Base-by-base conservation (phyloP, 2,888 invertebrate genomes). In the Drosophila acutilabella region DNA sequence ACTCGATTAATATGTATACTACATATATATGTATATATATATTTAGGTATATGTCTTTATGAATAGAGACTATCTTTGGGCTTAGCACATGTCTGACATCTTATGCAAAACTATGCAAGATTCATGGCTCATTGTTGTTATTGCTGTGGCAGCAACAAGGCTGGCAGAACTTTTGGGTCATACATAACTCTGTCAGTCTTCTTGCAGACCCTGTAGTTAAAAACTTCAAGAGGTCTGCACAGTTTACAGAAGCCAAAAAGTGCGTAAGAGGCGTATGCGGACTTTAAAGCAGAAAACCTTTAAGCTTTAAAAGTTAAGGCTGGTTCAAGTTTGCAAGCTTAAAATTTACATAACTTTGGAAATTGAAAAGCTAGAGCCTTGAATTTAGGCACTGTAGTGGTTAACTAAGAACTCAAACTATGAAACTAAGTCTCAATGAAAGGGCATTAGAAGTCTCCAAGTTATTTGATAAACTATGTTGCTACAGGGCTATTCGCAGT, bases 21-120 rank as follows among this genome's bases (percentile, higher is more conserved):
- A 53, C 26, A 10, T 47, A 4, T 38, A 47, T 33, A 13, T 41
- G 45, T 57, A 44, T 54, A 59, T 41, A 40, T 40, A 23, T 13
- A 56, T 57, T 4, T 36, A 7, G 26, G 30, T 30, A 20, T 14
- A 18, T 18, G n/a, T 7, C 26, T 30, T 30, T 36, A 45, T 58
- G 11, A 54, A 40, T 52, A 14, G 23, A 20, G 61, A 3, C 48
- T 33, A 53, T 5, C 36, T 11, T 13, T 11, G 36, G 3, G 13
- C 36, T 36, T 38, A 61, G 16, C 3, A 16, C 50, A 11, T 64
- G 41, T 47, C 71, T 58, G 67, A 74, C 79, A 74, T 70, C 87
- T 80, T 73, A 70, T 83, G 83, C 86, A 82, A 80, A 81, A 73
- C 72, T 71, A 67, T 77, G 74, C 75, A 80, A 82, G 80, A 86